phyloP scores from a whole-genome alignment of 2,797 vertebrate species.

The Taeniopygia guttata region DNA sequence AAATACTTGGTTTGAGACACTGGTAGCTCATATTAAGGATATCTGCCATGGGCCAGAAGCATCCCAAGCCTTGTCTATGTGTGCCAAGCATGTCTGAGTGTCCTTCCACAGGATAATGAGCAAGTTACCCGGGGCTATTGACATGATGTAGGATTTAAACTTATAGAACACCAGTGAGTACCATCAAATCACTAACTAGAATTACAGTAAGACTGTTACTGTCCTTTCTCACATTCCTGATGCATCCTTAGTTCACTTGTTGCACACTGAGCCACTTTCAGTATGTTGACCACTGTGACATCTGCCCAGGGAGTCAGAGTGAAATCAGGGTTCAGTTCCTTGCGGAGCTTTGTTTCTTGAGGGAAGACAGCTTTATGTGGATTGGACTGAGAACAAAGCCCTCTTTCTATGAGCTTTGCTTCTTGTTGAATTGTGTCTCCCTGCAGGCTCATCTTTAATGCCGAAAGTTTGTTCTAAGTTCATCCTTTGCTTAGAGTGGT shows the following conservation, averaged over 20 bases:
- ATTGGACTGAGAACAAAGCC: neutral
- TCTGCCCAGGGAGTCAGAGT: neutral
- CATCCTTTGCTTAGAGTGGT: neutral
- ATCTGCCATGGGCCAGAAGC: fast-evolving
- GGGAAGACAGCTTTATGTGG: neutral
- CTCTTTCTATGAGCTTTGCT: neutral
- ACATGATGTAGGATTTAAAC: neutral
- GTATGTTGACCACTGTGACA: neutral
- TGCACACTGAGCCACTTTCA: neutral
- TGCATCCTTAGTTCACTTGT: neutral
- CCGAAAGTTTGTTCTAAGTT: neutral
- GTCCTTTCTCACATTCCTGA: neutral
- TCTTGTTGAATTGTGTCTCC: neutral
- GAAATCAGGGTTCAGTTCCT: neutral
- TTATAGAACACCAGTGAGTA: neutral
- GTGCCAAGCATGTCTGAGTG: neutral
- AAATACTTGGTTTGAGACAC: neutral
- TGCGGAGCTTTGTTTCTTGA: neutral
- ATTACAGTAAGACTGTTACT: neutral
- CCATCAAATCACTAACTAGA: neutral
- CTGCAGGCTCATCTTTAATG: neutral
- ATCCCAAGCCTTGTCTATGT: neutral
- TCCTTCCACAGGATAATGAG: neutral
- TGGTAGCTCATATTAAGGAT: neutral
- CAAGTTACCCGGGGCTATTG: neutral